Base-by-base conservation (phyloP, 2,888 invertebrate genomes). In the Lepeophtheirus nordmannii region DNA sequence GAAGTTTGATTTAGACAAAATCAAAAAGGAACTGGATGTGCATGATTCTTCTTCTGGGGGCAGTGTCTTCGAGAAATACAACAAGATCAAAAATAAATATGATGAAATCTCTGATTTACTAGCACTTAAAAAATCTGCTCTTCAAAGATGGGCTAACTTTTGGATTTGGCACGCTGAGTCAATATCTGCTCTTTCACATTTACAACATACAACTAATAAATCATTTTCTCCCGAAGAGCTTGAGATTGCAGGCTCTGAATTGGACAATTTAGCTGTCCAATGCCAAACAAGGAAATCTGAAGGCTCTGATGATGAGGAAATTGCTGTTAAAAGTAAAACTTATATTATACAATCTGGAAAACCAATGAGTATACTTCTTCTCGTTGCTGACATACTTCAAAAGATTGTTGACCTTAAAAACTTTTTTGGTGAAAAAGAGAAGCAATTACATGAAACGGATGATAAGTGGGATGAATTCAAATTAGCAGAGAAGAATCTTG, bases 381-480 rank as follows among this genome's bases (percentile, higher is more conserved):
- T 87, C 59, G 81, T 88, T 0, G 82, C 83, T 70, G 85, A 86
- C 73, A 79, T 88, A 22, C 86, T 87, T 46, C 69, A 68, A 62
- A 68, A 58, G 46, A 67, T 70, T 46, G 67, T 69, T 40, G 79
- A 82, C 40, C 76, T 87, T 57, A 74, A 73, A 69, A 72, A 56
- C 41, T 62, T 59, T 20, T 56, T 72, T 60, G 68, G 72, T 40
- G 71, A 72, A 64, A 75, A 74, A 69, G 72, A 75, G 67, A 74
- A 74, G 37, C 74, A 75, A 62, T 70, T 76, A 8, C 74, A 74
- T 59, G 73, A 75, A 67, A 69, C 76, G 40, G 72, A 73, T 14
- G 72, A 83, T 22, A 81, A 86, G 68, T 88, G 88, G 84, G 82
- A 84, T 68, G 83, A 85, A 70, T 91, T 92, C 74, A 82, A 84